Base-by-base conservation (phyloP, 2,888 invertebrate genomes). In the Mechanitis messenoides region DNA sequence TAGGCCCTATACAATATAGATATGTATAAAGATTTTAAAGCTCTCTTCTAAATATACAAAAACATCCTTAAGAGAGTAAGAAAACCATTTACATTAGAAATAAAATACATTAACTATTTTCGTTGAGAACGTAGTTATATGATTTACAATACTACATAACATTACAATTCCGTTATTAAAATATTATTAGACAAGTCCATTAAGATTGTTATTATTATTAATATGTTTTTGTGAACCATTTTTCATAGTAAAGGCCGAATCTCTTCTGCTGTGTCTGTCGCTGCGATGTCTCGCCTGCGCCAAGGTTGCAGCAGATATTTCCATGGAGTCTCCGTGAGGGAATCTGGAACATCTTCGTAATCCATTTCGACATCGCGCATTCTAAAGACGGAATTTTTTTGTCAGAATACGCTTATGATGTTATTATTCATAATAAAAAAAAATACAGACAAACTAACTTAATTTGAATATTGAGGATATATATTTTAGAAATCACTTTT, bases 281-380 rank as follows among this genome's bases (percentile, higher is more conserved):
- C 77, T 79, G 61, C 75, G 75, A 12, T 86, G 59, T 0, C 87
- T 72, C 2, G 85, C 89, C 20, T 88, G 72, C 11, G 85, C 87
- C 11, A 90, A 75, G 0, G 88, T 84, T 0, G 90, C 84, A 2
- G 90, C 90, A 0, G 90, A 90, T 65, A 90, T 90, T 66, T 90
- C 90, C 87, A 88, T 87, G 31, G 90, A 90, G 64, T 90, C 90
- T 0, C 89, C 90, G 74, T 84, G 87, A 0, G 90, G 86, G 1
- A 89, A 75, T 12, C 84, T 78, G 2, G 90, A 90, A 20, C 87
- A 87, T 31, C 87, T 79, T 54, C 89, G 73, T 63, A 72, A 73
- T 63, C 83, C 82, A 63, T 76, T 75, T 62, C 84, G 78, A 70
- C 78, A 80, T 46, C 87, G 76, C 1, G 77, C 74, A 65, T 84